These are phyloP conservation scores for Drosophila vallismaia DNA, from an alignment of 2,888 invertebrate species.

Conservation along the genomic window DNA sequence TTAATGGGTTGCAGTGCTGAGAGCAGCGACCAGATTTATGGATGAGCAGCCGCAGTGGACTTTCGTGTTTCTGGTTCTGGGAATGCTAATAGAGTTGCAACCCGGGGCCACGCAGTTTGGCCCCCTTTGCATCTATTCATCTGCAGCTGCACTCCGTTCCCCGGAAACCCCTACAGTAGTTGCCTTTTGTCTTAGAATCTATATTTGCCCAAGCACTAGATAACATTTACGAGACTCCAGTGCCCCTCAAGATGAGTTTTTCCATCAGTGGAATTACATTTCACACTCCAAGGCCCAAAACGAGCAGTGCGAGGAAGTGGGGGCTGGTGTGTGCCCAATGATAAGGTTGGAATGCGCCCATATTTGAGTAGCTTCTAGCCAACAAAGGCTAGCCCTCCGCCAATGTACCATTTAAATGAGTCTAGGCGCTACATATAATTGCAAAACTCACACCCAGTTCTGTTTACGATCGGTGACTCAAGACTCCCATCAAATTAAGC, in stretches of 20 bases:
- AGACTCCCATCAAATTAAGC: too few relatives aligned
- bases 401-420: conserved; percentile 27
- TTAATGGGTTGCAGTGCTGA: conserved; percentile 65
- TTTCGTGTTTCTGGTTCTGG: conserved; percentile 59
- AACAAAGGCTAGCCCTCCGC: conserved; percentile 45
- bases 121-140: conserved; percentile 21
- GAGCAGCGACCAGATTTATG: conserved; percentile 62
- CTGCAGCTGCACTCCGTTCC: conserved; percentile 4
- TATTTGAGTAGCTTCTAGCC: conserved; percentile 16
- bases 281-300: conserved; percentile 35
- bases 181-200: conserved; percentile 48
- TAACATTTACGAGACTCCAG: conserved; percentile 53
- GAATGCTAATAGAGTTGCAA: conserved; percentile 77
- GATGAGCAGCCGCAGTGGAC: conserved; percentile 45
- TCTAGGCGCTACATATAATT: conserved; percentile 18
- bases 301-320: conserved; percentile 8
- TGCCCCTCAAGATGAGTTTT: conserved; percentile 40
- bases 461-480: conserved; percentile 45
- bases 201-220: conserved; percentile 59
- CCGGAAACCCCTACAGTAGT: conserved; percentile 66
- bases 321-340: conserved; percentile 57
- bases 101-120: conserved; percentile 32
- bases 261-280: conserved; percentile 56
- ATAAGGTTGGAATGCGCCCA: conserved; percentile 59
- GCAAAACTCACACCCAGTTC: conserved; percentile 44